phyloP scores from a whole-genome alignment of 2,888 invertebrate species.

The Chymomyza amoena region DNA sequence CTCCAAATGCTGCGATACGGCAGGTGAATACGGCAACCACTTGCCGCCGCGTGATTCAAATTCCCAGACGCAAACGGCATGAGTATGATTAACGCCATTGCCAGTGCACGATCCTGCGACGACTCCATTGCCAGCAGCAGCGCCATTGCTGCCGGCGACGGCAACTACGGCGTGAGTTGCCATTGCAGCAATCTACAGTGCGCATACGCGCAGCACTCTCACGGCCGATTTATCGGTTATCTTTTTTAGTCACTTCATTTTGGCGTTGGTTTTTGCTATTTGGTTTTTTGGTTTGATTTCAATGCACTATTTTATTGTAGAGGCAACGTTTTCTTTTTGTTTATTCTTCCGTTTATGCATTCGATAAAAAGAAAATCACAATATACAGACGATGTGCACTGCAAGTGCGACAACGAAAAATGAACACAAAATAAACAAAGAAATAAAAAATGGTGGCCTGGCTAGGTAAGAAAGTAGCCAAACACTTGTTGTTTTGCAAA shows the following conservation, averaged over 20 bases:
- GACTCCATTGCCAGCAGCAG: slow-evolving; percentile 13
- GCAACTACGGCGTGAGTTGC: slow-evolving; percentile 25
- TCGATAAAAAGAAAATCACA: not conserved
- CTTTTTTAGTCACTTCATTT: slow-evolving; percentile 50
- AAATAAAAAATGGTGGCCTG: slow-evolving; percentile 75
- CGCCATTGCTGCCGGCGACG: slow-evolving; percentile 20
- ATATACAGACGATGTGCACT: not conserved
- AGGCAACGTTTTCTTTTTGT: not conserved
- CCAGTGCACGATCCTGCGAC: slow-evolving; percentile 15
- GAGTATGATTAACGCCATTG: slow-evolving; percentile 58
- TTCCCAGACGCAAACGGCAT: slow-evolving; percentile 79
- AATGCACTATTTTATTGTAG: slow-evolving; percentile 9
- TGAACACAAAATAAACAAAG: slow-evolving; percentile 75
- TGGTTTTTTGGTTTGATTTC: not conserved
- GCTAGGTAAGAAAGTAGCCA: slow-evolving; percentile 10
- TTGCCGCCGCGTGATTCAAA: slow-evolving; percentile 79
- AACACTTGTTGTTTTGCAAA: not conserved
- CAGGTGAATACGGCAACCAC: slow-evolving; percentile 93
- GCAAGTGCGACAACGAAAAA: slow-evolving; percentile 58
- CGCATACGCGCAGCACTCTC: slow-evolving; percentile 17
- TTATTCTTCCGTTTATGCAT: slow-evolving; percentile 41
- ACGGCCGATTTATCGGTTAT: slow-evolving; percentile 49
- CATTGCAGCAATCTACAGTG: slow-evolving; percentile 26
- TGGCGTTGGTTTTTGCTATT: slow-evolving; percentile 19
- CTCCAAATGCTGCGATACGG: slow-evolving; percentile 91